Conservation (phyloP, 1,140 invertebrate species). For the Rhyzopertha dominica region DNA sequence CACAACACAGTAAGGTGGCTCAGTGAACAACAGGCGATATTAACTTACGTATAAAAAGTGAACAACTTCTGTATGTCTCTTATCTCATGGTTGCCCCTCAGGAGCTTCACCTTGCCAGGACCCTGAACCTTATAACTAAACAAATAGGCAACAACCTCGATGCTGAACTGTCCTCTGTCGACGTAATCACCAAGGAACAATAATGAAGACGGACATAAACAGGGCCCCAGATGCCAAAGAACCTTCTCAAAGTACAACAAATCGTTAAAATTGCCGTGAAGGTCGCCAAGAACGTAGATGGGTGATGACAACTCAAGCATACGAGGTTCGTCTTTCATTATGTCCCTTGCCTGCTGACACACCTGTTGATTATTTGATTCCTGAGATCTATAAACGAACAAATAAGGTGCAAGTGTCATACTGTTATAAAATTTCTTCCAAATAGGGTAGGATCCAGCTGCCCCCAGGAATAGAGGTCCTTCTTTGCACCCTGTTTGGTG, state of each 20-base stretch:
- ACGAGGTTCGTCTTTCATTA: slow-evolving; percentile 43
- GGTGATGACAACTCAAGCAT: slow-evolving; percentile 45
- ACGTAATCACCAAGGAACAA: slow-evolving; percentile 67
- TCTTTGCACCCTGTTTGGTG: slow-evolving; percentile 11
- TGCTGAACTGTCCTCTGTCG: slow-evolving; percentile 56
- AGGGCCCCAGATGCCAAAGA: slow-evolving; percentile 46
- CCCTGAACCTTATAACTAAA: slow-evolving; percentile 59
- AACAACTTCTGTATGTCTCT: slow-evolving; percentile 64
- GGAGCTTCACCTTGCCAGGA: slow-evolving; percentile 56
- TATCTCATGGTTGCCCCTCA: slow-evolving; percentile 64
- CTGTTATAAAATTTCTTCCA: slow-evolving; percentile 25
- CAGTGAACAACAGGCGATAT: too few relatives aligned
- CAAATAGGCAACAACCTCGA: slow-evolving; percentile 61
- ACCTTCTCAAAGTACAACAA: slow-evolving; percentile 47
- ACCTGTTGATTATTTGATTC: too few relatives aligned
- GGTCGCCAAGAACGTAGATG: slow-evolving; percentile 45
- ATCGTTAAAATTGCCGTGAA: slow-evolving; percentile 49
- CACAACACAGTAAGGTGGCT: too few relatives aligned
- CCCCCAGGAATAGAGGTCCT: slow-evolving; percentile 32
- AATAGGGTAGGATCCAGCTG: slow-evolving; percentile 25
- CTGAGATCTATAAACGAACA: too few relatives aligned
- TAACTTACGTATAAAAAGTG: slow-evolving; percentile 59
- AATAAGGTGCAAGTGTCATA: too few relatives aligned
- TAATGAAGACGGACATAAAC: slow-evolving; percentile 50
- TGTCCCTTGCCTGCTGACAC: slow-evolving; percentile 35